A percentile compares a stretch with the other conserved stretches of the same genome.
phyloP scores from a whole-genome alignment of 2,113 vertebrate genomes.

The Synchiropus splendidus region DNA sequence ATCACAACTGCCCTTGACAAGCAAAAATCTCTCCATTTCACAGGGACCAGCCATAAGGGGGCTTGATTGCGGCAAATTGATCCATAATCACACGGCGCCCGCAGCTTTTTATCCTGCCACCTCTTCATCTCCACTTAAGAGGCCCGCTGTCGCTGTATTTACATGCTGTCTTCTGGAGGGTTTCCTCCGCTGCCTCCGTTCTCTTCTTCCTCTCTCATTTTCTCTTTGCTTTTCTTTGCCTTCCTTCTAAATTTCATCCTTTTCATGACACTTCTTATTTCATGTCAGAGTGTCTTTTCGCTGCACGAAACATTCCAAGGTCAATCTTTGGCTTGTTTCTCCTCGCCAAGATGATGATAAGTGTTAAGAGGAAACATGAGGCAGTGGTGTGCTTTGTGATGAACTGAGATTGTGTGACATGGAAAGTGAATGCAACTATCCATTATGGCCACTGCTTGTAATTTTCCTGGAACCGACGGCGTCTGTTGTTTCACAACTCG shows the following conservation, averaged over 20 bases:
- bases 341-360: too few relatives aligned
- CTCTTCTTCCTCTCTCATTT: constrained; percentile 6
- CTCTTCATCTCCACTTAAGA: constrained; percentile 63
- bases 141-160: constrained; percentile 57
- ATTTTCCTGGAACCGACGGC: too few relatives aligned
- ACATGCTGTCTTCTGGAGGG: constrained; percentile 64
- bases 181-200: constrained; percentile 34
- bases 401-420: too few relatives aligned
- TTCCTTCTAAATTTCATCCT: constrained; percentile 14
- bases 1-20: constrained; percentile 55
- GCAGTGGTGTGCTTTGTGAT: too few relatives aligned
- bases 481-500: too few relatives aligned
- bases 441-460: too few relatives aligned
- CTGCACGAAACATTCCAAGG: too few relatives aligned
- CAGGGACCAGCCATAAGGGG: constrained; percentile 55
- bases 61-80: constrained; percentile 75
- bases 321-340: too few relatives aligned
- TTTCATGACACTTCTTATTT: constrained; percentile 24
- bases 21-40: constrained; percentile 65
- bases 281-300: too few relatives aligned
- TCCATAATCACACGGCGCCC: constrained; percentile 70
- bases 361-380: too few relatives aligned
- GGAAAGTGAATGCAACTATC: too few relatives aligned
- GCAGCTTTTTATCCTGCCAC: constrained; percentile 63
- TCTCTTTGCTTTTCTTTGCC: constrained; percentile 6